Percentiles rank a stretch among this genome's conserved stretches.
Evolutionary conservation across 1,140 invertebrate genomes (phyloP).

Genomic region (Galleria mellonella): DNA sequence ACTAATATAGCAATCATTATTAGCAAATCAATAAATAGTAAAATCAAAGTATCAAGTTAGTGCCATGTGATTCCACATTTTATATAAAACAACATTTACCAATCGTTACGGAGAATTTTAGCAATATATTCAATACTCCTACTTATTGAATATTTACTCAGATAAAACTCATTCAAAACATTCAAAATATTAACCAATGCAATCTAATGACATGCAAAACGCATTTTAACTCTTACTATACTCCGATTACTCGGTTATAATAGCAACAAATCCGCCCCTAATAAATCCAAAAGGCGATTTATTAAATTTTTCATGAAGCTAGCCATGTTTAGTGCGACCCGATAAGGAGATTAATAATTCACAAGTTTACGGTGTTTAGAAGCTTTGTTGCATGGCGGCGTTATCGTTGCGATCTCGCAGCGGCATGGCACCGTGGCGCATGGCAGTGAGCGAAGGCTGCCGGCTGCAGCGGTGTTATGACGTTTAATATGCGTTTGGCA

Average conservation of each 20-base stretch:
- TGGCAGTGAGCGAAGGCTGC: constrained; percentile 25
- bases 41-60: too few species aligned
- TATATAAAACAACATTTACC: too few species aligned
- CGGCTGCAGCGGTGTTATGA: constrained; percentile 49
- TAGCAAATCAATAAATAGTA: too few species aligned
- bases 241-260: constrained; percentile 5
- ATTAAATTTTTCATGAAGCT: constrained; percentile 65
- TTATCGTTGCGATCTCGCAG: constrained; percentile 52
- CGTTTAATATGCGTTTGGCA: constrained; percentile 63
- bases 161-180: too few species aligned
- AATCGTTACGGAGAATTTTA: too few species aligned
- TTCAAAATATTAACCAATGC: too few species aligned
- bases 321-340: constrained; percentile 44
- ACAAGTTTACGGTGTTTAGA: constrained; percentile 69
- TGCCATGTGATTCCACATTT: too few species aligned
- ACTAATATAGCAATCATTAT: too few species aligned
- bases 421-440: constrained; percentile 37
- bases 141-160: too few species aligned
- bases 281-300: constrained; percentile 55
- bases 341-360: constrained; percentile 72
- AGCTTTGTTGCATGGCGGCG: constrained; percentile 56
- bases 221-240: constrained; percentile 1
- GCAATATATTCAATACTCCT: too few species aligned
- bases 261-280: constrained; percentile 27
- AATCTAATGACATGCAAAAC: not conserved